Percentiles rank a stretch among this genome's conserved stretches.
Conservation (phyloP, 1,140 invertebrate genomes). For the Sitophilus oryzae region DNA sequence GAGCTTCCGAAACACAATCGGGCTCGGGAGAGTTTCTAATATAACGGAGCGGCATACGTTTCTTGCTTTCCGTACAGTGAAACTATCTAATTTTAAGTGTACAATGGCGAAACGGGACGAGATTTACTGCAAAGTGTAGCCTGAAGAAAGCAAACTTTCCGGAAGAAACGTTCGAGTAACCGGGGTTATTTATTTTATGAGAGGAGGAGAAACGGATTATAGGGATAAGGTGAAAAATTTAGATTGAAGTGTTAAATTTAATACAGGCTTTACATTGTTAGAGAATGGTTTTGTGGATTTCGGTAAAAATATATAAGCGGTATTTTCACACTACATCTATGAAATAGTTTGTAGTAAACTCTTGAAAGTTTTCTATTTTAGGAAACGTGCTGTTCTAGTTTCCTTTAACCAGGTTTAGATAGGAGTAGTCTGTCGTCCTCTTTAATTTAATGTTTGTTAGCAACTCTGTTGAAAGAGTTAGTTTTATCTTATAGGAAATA, state of each 20-base stretch:
- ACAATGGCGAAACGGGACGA: background rate
- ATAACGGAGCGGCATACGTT: background rate
- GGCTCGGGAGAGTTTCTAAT: background rate
- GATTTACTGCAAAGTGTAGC: background rate
- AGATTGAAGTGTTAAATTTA: background rate
- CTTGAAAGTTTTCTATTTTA: too few species aligned
- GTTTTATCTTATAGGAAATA: too few species aligned
- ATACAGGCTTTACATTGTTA: background rate
- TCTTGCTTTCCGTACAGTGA: background rate
- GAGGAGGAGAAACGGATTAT: background rate
- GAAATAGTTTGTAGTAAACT: too few species aligned
- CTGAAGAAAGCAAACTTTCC: background rate
- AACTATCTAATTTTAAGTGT: background rate
- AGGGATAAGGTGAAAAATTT: background rate
- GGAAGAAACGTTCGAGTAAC: background rate
- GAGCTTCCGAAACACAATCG: too few species aligned
- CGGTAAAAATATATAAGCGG: too few species aligned
- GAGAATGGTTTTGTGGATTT: background rate
- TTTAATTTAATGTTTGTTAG: too few species aligned
- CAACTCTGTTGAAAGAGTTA: too few species aligned
- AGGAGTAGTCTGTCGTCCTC: too few species aligned
- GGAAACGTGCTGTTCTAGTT: too few species aligned
- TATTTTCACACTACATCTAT: too few species aligned
- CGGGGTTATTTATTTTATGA: background rate
- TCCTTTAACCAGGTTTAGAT: too few species aligned